These are phyloP conservation scores for Aquatica leii DNA, from an alignment of 2,888 invertebrate genomes.

Conservation along the genomic window DNA sequence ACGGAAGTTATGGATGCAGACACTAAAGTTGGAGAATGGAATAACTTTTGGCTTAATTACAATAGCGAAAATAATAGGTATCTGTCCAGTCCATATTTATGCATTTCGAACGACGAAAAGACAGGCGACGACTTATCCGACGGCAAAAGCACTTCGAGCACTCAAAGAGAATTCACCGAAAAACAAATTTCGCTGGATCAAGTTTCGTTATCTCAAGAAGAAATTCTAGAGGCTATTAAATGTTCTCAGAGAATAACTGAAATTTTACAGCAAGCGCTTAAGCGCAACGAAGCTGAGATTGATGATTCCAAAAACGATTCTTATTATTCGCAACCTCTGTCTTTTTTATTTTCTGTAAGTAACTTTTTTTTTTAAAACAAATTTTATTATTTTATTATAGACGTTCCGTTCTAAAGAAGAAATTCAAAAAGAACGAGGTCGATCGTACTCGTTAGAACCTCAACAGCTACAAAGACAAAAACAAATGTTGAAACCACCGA, in stretches of 20 bases:
- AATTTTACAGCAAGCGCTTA: slow-evolving; percentile 57
- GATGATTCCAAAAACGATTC: slow-evolving; percentile 55
- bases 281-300: slow-evolving; percentile 50
- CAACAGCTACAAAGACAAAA: slow-evolving; percentile 54
- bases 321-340: slow-evolving; percentile 51
- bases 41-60: slow-evolving; percentile 61
- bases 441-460: slow-evolving; percentile 51
- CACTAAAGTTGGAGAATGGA: slow-evolving; percentile 60
- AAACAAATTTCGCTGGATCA: slow-evolving; percentile 48
- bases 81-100: slow-evolving; percentile 53
- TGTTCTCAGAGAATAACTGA: slow-evolving; percentile 58
- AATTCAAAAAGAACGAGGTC: slow-evolving; percentile 51
- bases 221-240: slow-evolving; percentile 55
- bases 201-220: slow-evolving; percentile 54
- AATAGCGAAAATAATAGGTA: slow-evolving; percentile 56
- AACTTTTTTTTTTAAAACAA: neutral
- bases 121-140: slow-evolving; percentile 55
- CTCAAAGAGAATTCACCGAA: slow-evolving; percentile 56
- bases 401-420: slow-evolving; percentile 53
- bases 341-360: slow-evolving; percentile 30
- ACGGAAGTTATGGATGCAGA: slow-evolving; percentile 46
- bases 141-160: slow-evolving; percentile 56
- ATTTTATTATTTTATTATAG: slow-evolving; percentile 43
- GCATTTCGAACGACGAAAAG: slow-evolving; percentile 48
- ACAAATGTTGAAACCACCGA: slow-evolving; percentile 47